Percentiles rank a stretch among this genome's conserved stretches.
Evolutionary conservation across 1,140 invertebrate species (phyloP).

Genomic region (Calycopis cecrops): DNA sequence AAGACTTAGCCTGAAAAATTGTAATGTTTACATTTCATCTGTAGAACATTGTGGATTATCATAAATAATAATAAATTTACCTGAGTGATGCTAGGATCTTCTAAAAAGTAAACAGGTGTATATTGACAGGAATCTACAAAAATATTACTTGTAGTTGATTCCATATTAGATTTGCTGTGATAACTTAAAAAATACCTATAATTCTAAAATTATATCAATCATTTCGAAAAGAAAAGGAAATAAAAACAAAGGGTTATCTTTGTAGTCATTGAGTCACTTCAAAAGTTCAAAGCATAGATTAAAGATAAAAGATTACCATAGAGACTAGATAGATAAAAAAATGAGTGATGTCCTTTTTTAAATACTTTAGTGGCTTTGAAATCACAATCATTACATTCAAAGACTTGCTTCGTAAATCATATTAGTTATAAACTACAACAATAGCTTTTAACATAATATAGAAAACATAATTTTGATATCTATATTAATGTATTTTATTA

Average conservation of each 20-base stretch:
- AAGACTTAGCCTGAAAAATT: constrained; percentile 49
- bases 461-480: no score
- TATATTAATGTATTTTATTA: no score
- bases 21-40: constrained; percentile 9
- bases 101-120: constrained; percentile 59
- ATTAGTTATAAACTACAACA: no score
- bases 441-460: no score
- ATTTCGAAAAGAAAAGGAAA: constrained; percentile 5
- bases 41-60: constrained; percentile 10
- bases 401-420: no score
- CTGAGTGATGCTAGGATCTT: constrained; percentile 52
- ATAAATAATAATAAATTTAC: constrained; percentile 29
- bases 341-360: no score
- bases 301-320: no score
- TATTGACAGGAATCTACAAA: constrained; percentile 58
- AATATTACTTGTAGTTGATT: constrained; percentile 42
- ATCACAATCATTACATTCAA: no score
- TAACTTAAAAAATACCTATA: background rate
- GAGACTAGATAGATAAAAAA: no score
- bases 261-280: no score
- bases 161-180: constrained; percentile 34
- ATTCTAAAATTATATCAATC: constrained; percentile 4
- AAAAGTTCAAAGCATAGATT: no score
- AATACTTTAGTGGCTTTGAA: no score
- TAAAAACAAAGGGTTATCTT: constrained; percentile 3